Base-by-base conservation (phyloP, 1,140 invertebrate species). In the Drosophila busckii region DNA sequence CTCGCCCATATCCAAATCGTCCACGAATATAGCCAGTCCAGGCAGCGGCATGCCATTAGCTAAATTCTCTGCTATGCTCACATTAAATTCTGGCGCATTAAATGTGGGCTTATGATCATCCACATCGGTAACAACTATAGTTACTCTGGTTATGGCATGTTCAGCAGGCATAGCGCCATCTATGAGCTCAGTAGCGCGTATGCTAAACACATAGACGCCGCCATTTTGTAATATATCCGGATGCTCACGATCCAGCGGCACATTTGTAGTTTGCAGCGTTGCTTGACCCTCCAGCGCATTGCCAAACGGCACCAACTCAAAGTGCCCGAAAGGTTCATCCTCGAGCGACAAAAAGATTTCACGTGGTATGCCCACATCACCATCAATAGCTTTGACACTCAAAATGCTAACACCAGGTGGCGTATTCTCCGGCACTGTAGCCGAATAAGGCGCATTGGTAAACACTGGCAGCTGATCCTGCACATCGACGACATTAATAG, bases 71-170 rank as follows among this genome's bases (percentile, higher is more conserved):
- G 93, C 91, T 28, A 96, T 92, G 0, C 90, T 92, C 8, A 95
- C 89, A 61, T 90, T 89, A 48, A 94, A 94, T 2, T 89, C 78
- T 0, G 90, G 84, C 50, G 90, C 88, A 64, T 93, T 94, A 67
- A 97, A 97, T 28, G 90, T 86, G 0, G 95, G 96, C 16, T 90
- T 87, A 55, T 96, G 92, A 82, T 97, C 95, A 70, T 97, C 95
- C 0, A 93, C 92, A 78, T 97, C 95, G 0, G 92, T 93, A 3
- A 97, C 92, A 1, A 96, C 92, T 16, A 97, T 92, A 0, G 93
- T 94, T 0, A 96, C 88, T 6, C 91, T 89, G 0, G 93, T 93
- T 0, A 90, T 89, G 0, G 92, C 89, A 2, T 90, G 90, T 59
- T 94, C 93, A 0, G 91, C 92, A 2, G 92, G 91, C 16, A 92